A percentile compares a stretch with the other conserved stretches of the same genome.
Evolutionary conservation across 2,888 invertebrate species (phyloP).

Genomic region (Papilio elwesi): DNA sequence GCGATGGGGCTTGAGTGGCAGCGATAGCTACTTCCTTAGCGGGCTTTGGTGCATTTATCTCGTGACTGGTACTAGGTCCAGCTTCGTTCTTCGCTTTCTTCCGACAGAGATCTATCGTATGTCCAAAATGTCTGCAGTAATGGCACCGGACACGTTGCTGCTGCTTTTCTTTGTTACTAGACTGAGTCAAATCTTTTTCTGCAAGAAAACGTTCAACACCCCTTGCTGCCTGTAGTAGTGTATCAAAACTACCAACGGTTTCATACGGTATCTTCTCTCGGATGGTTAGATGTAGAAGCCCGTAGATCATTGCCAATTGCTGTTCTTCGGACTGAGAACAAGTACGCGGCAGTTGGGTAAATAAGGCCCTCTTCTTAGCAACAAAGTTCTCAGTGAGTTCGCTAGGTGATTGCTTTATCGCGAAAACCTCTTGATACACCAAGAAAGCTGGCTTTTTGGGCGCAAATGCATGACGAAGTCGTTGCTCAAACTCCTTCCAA

Average conservation of each 20-base stretch:
- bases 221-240: not conserved
- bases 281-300: not conserved
- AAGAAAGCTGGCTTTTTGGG: not conserved
- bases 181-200: not conserved
- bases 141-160: not conserved
- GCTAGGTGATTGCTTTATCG: not conserved
- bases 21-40: constrained; percentile 3
- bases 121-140: not conserved
- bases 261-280: constrained; percentile 7
- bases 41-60: too few species aligned
- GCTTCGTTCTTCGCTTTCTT: not conserved
- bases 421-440: not conserved
- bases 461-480: constrained; percentile 6
- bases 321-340: not conserved
- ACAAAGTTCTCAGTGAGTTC: too few species aligned
- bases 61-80: too few species aligned
- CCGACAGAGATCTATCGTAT: not conserved
- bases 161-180: not conserved
- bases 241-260: not conserved
- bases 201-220: not conserved
- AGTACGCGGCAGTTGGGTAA: not conserved
- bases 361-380: not conserved
- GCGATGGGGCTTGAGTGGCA: not conserved
- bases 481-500: not conserved
- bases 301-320: not conserved